Base-by-base conservation (phyloP, 2,888 invertebrate species). In the Leucoma salicis region DNA sequence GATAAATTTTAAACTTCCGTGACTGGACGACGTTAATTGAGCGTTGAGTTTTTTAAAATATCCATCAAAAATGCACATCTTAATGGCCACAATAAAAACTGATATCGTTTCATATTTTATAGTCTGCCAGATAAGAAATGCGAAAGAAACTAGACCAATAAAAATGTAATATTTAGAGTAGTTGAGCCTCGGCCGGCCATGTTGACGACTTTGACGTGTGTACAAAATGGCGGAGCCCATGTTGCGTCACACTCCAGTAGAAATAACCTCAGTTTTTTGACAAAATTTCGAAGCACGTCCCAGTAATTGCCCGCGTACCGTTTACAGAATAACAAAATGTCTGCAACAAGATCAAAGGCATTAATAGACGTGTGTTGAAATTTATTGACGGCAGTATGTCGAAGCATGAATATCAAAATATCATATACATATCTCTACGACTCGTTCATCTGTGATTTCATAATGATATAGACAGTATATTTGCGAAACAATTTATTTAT, bases 61-160 rank as follows among this genome's bases (percentile, higher is more conserved):
- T 79, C 74, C 82, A 81, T 85, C 84, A 81, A 84, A 84, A 82
- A 81, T 83, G 83, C 84, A 84, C 83, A 81, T 82, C 73, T 73
- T 85, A 83, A 86, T 82, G 69, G 70, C 75, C 62, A 71, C 72
- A 68, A 75, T 79, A 80, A 81, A 80, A 74, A 71, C 66, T 74
- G 70, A 68, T 75, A 79, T 77, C 76, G 71, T 74, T 71, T 66
- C 67, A 69, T 70, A 70, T 66, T 77, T 72, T 72, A 70, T 66
- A 58, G 71, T 57, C 63, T 58, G 49, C 54, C 38, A 66, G 68
- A 72, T 72, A 70, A 65, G 72, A 70, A 69, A 69, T 57, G 52
- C 53, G 57, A 66, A 66, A 45, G 57, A 66, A 72, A 70, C 57
- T 67, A 70, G 66, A 71, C 74, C 70, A 70, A 76, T 76, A 70